Conservation (phyloP, 2,888 invertebrate species). For the Platycheirus rosarum region DNA sequence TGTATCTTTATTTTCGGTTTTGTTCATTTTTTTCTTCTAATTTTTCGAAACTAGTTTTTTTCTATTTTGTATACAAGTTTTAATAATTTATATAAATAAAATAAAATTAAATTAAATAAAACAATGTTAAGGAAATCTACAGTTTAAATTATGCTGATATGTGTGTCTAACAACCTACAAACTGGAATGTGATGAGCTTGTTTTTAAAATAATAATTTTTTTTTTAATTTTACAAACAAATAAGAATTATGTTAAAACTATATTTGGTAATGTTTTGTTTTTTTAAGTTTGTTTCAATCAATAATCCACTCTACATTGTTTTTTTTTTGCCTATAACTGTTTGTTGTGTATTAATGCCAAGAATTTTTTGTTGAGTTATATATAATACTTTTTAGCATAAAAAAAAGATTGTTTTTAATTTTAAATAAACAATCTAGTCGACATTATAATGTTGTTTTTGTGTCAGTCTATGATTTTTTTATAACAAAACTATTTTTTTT, state of each 20-base stretch:
- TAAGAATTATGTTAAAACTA: constrained; percentile 16
- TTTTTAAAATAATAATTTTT: constrained; percentile 40
- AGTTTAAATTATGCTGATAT: constrained; percentile 66
- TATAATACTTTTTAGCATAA: constrained; percentile 58
- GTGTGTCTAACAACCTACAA: constrained; percentile 73
- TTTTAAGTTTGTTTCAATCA: constrained; percentile 37
- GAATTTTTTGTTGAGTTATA: no score
- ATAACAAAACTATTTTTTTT: constrained; percentile 63
- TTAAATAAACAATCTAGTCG: constrained; percentile 75
- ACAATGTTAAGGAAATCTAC: constrained; percentile 7
- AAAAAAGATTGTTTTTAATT: constrained; percentile 57
- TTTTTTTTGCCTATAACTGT: constrained; percentile 32
- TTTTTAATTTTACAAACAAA: constrained; percentile 8
- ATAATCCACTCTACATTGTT: constrained; percentile 23
- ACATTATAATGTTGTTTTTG: constrained; percentile 62
- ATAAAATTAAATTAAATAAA: not conserved
- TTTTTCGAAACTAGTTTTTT: constrained; percentile 1
- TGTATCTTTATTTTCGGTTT: constrained; percentile 38
- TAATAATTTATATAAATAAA: constrained; percentile 1
- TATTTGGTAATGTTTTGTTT: constrained; percentile 58
- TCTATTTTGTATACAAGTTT: constrained; percentile 8
- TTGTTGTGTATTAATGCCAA: constrained; percentile 8
- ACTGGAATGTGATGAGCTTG: constrained; percentile 72
- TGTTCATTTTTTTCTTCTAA: not conserved
- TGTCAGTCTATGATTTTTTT: constrained; percentile 72